A percentile compares a stretch with the other conserved stretches of the same genome.
Evolutionary conservation across 2,113 vertebrate genomes (phyloP).

Genomic region (Nannospalax galili): DNA sequence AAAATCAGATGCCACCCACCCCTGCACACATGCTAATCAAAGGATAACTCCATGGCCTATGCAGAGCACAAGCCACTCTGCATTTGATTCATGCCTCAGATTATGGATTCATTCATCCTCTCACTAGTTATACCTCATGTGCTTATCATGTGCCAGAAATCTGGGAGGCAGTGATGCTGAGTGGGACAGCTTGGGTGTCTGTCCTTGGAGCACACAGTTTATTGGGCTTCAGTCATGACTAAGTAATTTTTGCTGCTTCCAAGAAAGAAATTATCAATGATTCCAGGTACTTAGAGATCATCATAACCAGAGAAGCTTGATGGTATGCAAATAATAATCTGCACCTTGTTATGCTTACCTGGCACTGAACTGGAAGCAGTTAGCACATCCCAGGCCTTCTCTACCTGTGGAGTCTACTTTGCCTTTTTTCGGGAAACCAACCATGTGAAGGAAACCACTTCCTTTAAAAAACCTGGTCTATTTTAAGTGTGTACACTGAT

Average conservation of each 20-base stretch:
- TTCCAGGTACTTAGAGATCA: neutral
- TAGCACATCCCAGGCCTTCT: neutral
- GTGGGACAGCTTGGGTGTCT: neutral
- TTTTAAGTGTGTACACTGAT: neutral
- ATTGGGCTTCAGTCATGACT: neutral
- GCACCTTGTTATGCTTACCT: neutral
- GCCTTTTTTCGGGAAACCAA: neutral
- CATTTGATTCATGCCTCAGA: neutral
- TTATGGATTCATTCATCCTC: neutral
- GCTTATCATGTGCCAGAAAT: neutral
- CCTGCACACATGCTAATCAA: neutral
- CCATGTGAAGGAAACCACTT: neutral
- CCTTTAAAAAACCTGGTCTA: neutral
- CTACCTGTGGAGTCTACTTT: neutral
- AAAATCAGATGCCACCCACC: neutral
- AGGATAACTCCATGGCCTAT: too few relatives aligned
- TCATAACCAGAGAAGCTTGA: neutral
- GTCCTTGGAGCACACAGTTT: neutral
- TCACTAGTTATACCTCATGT: fast-evolving
- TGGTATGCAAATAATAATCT: neutral
- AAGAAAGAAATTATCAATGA: neutral
- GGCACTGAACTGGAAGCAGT: neutral
- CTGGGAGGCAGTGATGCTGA: neutral
- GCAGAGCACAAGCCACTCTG: fast-evolving
- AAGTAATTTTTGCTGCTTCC: neutral